Conservation (phyloP, 2,888 invertebrate genomes). For the Petrolisthes manimaculis region DNA sequence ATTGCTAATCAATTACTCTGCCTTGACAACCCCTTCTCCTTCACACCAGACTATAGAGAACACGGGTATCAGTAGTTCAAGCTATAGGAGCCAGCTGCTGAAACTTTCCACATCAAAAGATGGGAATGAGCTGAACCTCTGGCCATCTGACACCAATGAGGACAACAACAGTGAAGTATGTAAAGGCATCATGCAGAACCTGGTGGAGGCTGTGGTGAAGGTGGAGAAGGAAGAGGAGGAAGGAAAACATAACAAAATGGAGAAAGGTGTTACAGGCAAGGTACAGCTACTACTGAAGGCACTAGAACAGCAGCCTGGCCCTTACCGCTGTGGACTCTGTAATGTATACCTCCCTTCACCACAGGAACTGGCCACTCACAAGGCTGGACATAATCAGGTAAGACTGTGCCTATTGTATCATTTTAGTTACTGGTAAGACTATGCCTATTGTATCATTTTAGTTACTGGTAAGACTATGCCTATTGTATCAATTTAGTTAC, state of each 20-base stretch:
- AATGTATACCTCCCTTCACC: slow-evolving; percentile 39
- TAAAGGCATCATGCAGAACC: not conserved
- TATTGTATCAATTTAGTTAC: too few relatives aligned
- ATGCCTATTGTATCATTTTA: not conserved
- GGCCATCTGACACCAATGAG: not conserved
- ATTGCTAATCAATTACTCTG: slow-evolving; percentile 27
- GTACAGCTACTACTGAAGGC: not conserved
- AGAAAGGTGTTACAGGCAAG: not conserved
- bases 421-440: slow-evolving; percentile 6
- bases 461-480: slow-evolving; percentile 21
- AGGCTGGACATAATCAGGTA: slow-evolving; percentile 50
- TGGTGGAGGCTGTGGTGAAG: slow-evolving; percentile 33
- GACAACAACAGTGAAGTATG: not conserved
- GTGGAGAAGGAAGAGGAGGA: slow-evolving; percentile 35
- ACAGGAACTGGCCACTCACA: slow-evolving; percentile 40
- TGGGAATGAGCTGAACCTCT: not conserved
- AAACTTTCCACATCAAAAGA: not conserved
- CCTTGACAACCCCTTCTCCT: too few relatives aligned
- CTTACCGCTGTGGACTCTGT: slow-evolving; percentile 49
- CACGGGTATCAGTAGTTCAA: too few relatives aligned
- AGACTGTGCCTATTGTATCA: not conserved
- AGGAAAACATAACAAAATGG: not conserved
- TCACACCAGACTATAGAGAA: too few relatives aligned
- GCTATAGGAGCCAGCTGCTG: too few relatives aligned
- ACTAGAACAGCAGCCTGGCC: slow-evolving; percentile 21